Conservation (phyloP, 1,140 invertebrate species). For the Saccostrea cuccullata region DNA sequence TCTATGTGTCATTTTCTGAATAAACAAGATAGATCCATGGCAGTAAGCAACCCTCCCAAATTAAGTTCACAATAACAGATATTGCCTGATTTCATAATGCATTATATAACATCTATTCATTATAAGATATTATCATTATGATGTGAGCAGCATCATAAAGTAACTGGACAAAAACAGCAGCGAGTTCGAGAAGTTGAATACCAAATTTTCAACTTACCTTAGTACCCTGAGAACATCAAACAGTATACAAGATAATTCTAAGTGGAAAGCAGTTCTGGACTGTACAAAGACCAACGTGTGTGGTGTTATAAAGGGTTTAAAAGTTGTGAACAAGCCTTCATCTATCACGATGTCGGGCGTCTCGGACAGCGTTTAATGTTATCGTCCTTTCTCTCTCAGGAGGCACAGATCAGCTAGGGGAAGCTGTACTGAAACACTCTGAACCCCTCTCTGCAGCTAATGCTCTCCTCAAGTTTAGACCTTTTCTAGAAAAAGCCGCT, state of each 20-base stretch:
- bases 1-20: too few relatives aligned
- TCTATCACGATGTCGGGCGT: not conserved
- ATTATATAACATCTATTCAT: too few relatives aligned
- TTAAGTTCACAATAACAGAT: too few relatives aligned
- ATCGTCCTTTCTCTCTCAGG: not conserved
- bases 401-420: not conserved
- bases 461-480: conserved; percentile 42
- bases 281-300: not conserved
- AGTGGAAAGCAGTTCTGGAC: not conserved
- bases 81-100: too few relatives aligned
- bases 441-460: too few relatives aligned
- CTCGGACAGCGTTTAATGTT: not conserved
- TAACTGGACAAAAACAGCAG: not conserved
- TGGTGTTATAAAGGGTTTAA: not conserved
- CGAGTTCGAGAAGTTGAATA: not conserved
- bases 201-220: not conserved
- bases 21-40: too few relatives aligned
- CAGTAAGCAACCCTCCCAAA: too few relatives aligned
- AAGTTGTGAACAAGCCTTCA: not conserved
- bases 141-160: not conserved
- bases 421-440: too few relatives aligned
- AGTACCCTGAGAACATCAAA: not conserved
- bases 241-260: too few relatives aligned
- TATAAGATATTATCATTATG: too few relatives aligned
- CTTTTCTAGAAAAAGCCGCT: not conserved